Evolutionary conservation across 2,888 invertebrate species (phyloP).

Genomic region (Drosophila emarginata): DNA sequence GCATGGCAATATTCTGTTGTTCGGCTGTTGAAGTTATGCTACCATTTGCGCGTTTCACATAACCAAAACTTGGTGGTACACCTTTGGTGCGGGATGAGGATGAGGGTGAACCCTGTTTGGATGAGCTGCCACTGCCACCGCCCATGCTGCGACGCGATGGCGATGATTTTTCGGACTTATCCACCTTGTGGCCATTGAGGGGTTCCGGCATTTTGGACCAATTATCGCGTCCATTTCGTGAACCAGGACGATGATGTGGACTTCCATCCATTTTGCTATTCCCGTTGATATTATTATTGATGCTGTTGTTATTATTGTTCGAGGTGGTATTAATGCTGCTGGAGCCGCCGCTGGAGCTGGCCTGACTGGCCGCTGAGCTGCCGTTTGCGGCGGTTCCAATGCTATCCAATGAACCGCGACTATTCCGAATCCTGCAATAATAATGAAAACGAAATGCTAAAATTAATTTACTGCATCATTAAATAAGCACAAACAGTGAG

Average conservation of each 20-base stretch:
- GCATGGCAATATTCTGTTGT: conserved; percentile 80
- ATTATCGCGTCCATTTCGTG: conserved; percentile 80
- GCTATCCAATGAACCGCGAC: conserved; percentile 82
- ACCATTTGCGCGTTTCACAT: conserved; percentile 90
- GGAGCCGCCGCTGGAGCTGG: conserved; percentile 73
- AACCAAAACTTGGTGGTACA: conserved; percentile 92
- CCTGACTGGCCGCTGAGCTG: conserved; percentile 79
- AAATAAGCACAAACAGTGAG: not conserved
- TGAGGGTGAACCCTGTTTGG: conserved; percentile 79
- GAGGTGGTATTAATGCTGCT: conserved; percentile 44
- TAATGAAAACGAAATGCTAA: not conserved
- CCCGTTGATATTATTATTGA: conserved; percentile 49
- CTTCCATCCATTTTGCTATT: conserved; percentile 62
- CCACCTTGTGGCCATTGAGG: conserved; percentile 79
- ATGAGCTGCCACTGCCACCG: conserved; percentile 65
- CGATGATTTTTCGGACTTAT: conserved; percentile 82
- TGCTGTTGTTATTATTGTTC: conserved; percentile 43
- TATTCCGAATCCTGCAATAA: conserved; percentile 80
- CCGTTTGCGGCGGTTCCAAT: conserved; percentile 81
- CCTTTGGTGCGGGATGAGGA: conserved; percentile 86
- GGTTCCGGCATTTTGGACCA: conserved; percentile 82
- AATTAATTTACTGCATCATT: not conserved
- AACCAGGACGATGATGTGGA: conserved; percentile 72
- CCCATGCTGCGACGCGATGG: conserved; percentile 79
- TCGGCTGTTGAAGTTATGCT: conserved; percentile 83